Percentiles rank a stretch among this genome's conserved stretches.
Conservation (phyloP, 2,113 vertebrate species). For the Paramisgurnus dabryanus region DNA sequence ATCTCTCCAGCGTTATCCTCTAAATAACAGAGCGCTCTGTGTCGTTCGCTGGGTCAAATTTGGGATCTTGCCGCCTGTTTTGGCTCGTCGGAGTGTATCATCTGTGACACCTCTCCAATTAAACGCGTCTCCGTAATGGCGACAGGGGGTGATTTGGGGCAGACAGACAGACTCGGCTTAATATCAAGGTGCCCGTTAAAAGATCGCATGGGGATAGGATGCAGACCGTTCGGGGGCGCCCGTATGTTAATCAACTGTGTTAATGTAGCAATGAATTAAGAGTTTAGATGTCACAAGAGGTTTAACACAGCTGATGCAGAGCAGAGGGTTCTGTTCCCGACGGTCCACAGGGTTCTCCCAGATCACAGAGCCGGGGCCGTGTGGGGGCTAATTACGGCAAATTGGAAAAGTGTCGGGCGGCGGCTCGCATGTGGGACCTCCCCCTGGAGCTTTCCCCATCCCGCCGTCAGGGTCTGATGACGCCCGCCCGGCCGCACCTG, state of each 20-base stretch:
- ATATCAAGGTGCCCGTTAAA: conserved; percentile 61
- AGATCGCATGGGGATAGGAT: conserved; percentile 63
- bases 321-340: conserved; percentile 52
- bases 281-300: conserved; percentile 81
- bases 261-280: conserved; percentile 84
- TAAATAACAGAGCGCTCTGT: conserved; percentile 4
- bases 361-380: conserved; percentile 44
- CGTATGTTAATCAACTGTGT: conserved; percentile 79
- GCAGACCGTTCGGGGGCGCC: conserved; percentile 46
- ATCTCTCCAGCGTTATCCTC: conserved; percentile 4
- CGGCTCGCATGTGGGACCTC: conserved; percentile 53
- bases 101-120: conserved; percentile 56
- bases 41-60: conserved; percentile 36
- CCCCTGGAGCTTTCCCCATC: conserved; percentile 22
- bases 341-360: conserved; percentile 26
- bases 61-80: conserved; percentile 37
- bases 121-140: conserved; percentile 50
- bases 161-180: conserved; percentile 27
- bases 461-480: conserved; percentile 58
- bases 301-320: conserved; percentile 79
- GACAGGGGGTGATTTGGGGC: conserved; percentile 20
- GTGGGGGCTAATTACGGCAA: conserved; percentile 64
- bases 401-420: conserved; percentile 60
- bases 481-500: conserved; percentile 54
- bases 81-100: conserved; percentile 34